Evolutionary conservation across 2,113 vertebrate genomes (phyloP).

Genomic region (Leptodactylus fuscus): DNA sequence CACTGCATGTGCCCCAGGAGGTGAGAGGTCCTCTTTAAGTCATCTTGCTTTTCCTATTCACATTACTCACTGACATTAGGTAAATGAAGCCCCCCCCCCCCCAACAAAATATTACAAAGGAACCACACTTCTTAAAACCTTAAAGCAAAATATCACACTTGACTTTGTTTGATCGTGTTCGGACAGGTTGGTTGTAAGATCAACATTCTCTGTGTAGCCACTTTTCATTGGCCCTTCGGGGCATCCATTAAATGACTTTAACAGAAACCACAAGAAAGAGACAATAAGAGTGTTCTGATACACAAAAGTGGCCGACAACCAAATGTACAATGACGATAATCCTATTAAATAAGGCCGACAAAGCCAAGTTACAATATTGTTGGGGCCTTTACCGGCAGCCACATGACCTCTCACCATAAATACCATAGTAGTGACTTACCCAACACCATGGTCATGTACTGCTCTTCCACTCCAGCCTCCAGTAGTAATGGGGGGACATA

Average conservation of each 20-base stretch:
- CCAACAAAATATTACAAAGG: background rate
- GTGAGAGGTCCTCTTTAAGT: too few relatives aligned
- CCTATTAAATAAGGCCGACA: too few relatives aligned
- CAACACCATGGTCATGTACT: conserved; percentile 91
- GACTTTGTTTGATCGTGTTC: background rate
- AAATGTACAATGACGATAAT: too few relatives aligned
- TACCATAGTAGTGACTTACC: conserved; percentile 69
- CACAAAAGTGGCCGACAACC: background rate
- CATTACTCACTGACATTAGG: too few relatives aligned
- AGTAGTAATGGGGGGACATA: conserved; percentile 84
- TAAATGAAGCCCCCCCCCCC: too few relatives aligned
- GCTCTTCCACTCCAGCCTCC: conserved; percentile 85
- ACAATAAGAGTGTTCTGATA: background rate
- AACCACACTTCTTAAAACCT: background rate
- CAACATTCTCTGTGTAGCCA: background rate
- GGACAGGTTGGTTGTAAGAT: background rate
- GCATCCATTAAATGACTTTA: background rate
- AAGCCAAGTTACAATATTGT: background rate
- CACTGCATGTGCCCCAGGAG: too few relatives aligned
- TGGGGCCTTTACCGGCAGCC: background rate
- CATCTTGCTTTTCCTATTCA: too few relatives aligned
- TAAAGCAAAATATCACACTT: background rate
- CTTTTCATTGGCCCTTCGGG: background rate
- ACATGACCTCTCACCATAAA: background rate
- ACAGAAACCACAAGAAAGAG: background rate